Percentiles rank a stretch among this genome's conserved stretches.
Conservation (phyloP, 2,797 vertebrate genomes). For the Acanthornis magna region DNA sequence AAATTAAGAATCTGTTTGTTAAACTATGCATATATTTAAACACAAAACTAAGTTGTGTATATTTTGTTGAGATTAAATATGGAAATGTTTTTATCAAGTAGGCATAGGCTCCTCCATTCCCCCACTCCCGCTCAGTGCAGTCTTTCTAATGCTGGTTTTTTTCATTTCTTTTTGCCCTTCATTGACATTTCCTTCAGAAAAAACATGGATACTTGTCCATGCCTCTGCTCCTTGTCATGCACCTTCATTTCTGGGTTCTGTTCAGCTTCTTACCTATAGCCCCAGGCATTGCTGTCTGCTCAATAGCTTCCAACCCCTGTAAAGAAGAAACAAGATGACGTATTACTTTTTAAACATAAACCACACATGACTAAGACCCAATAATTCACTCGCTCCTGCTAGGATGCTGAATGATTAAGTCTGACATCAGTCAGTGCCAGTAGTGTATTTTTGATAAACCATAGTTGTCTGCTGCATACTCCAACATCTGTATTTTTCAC, state of each 20-base stretch:
- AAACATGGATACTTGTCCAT: slow-evolving; percentile 26
- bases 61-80: slow-evolving; percentile 23
- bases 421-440: slow-evolving; percentile 69
- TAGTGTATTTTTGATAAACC: slow-evolving; percentile 74
- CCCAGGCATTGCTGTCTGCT: slow-evolving; percentile 67
- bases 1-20: slow-evolving; percentile 66
- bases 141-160: neutral
- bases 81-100: neutral
- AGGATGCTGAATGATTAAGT: slow-evolving; percentile 63
- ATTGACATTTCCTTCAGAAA: slow-evolving; percentile 35
- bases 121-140: neutral
- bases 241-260: slow-evolving; percentile 58
- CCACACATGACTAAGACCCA: slow-evolving; percentile 67
- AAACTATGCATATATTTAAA: slow-evolving; percentile 55
- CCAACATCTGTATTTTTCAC: slow-evolving; percentile 72
- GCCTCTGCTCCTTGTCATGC: slow-evolving; percentile 30
- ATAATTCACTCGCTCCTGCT: slow-evolving; percentile 61
- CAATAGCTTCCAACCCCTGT: slow-evolving; percentile 60
- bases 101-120: neutral
- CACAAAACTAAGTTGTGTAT: slow-evolving; percentile 42
- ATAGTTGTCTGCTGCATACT: slow-evolving; percentile 61
- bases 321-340: slow-evolving; percentile 69
- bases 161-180: neutral
- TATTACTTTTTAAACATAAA: slow-evolving; percentile 74
- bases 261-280: slow-evolving; percentile 55